A percentile compares a stretch with the other conserved stretches of the same genome.
These are phyloP conservation scores for Coluber constrictor DNA, from an alignment of 2,797 vertebrate species.

Conservation along the genomic window DNA sequence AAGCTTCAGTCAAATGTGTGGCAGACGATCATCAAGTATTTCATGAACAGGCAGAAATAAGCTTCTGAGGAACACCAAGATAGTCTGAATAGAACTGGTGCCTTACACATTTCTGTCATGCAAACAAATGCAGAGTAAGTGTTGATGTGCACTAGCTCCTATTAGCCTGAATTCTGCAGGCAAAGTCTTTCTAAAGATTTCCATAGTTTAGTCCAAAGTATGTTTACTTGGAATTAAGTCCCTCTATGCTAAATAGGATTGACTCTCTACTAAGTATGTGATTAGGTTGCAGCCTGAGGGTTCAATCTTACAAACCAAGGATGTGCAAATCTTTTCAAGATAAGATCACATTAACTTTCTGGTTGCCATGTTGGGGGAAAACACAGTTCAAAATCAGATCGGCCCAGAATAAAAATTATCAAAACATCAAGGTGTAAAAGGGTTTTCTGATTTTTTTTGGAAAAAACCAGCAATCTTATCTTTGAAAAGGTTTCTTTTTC, in stretches of 20 bases:
- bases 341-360: neutral
- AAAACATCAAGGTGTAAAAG: neutral
- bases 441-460: neutral
- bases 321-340: neutral
- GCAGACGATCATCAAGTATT: constrained; percentile 5
- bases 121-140: neutral
- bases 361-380: neutral
- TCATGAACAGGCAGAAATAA: constrained; percentile 19
- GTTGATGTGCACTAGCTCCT: neutral
- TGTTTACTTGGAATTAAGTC: neutral
- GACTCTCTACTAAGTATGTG: neutral
- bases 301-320: neutral
- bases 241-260: neutral
- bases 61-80: constrained; percentile 1
- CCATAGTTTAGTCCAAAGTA: neutral
- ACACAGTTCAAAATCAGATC: neutral
- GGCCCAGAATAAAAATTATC: neutral
- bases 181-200: neutral
- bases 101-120: constrained; percentile 1
- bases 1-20: constrained; percentile 21
- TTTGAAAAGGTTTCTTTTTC: neutral
- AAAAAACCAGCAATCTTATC: neutral
- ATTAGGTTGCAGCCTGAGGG: neutral
- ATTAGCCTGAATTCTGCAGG: neutral
- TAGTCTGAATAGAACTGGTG: neutral